A percentile compares a stretch with the other conserved stretches of the same genome.
phyloP scores from a whole-genome alignment of 2,888 invertebrate genomes.

The Deilephila elpenor region DNA sequence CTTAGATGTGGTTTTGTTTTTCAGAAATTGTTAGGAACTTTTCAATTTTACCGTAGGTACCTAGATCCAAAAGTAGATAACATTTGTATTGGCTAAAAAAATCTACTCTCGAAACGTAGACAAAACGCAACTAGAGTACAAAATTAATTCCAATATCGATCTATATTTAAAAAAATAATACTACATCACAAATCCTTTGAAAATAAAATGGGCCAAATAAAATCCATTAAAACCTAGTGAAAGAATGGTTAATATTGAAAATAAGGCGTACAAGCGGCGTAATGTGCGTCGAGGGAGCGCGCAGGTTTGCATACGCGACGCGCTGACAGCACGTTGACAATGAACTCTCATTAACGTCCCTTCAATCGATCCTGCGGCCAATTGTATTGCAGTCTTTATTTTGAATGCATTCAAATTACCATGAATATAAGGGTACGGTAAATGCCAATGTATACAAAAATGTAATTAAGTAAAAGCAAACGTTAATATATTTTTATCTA shows the following conservation, averaged over 20 bases:
- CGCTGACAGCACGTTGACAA: slow-evolving; percentile 71
- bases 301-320: slow-evolving; percentile 49
- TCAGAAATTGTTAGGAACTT: too few species aligned
- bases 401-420: slow-evolving; percentile 37
- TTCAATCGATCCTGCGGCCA: slow-evolving; percentile 45
- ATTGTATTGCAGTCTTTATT: slow-evolving; percentile 37
- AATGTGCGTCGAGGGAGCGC: slow-evolving; percentile 26
- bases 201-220: not conserved
- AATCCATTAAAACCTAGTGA: not conserved
- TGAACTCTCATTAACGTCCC: slow-evolving; percentile 66
- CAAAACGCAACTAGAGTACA: too few species aligned
- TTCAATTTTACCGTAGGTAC: too few species aligned
- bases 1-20: too few species aligned
- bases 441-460: not conserved
- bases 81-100: too few species aligned
- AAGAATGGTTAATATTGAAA: slow-evolving; percentile 38
- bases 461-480: not conserved
- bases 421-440: not conserved
- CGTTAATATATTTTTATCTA: too few species aligned
- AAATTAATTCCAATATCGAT: too few species aligned
- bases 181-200: too few species aligned
- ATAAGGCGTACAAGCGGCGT: slow-evolving; percentile 41
- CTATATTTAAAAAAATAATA: too few species aligned
- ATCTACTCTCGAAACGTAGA: too few species aligned
- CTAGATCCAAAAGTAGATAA: too few species aligned